Base-by-base conservation (phyloP, 2,797 vertebrate species). In the Esox lucius region DNA sequence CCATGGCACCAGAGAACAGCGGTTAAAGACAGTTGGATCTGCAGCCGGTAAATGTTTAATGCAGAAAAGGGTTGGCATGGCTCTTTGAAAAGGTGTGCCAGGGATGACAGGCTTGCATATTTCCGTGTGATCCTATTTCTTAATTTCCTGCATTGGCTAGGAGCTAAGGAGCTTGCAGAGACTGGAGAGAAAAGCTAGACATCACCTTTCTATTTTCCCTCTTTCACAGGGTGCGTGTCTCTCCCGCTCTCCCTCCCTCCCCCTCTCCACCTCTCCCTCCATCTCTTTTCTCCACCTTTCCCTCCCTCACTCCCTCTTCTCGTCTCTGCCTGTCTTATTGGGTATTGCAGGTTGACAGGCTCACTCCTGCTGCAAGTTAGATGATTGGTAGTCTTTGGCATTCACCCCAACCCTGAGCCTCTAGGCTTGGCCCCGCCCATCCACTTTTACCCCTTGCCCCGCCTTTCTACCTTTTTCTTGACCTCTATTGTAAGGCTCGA, bases 111-210 rank as follows among this genome's bases (percentile, higher is more conserved):
- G 78, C 9, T 86, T 80, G 84, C 88, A 93, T 92, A 89, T 89
- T 93, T 91, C 87, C 83, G 87, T 92, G 88, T 92, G 92, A 94
- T 94, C 93, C 89, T 86, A 91, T 94, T 93, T 94, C 92, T 92
- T 93, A 85, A 93, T 95, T 93, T 93, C 92, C 92, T 91, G 87
- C 71, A 56, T 70, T 91, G 92, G 92, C 92, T 90, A 84, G 84
- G 87, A 90, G 80, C 78, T 9, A 22, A 67, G 76, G 73, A 68
- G 83, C 78, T 46, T 46, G 42, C 12, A 33, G 88, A 86, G 84
- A 82, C 87, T 86, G 83, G 42, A 86, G 81, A 83, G 74, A 75
- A 70, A 51, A 84, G 83, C 83, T 86, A 84, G 86, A 78, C 79
- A n/a, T 53, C 51, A 6, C 61, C 61, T 26, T 6, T 64, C 61